Evolutionary conservation across 2,113 vertebrate species (phyloP).

Genomic region (Aphyosemion australe): DNA sequence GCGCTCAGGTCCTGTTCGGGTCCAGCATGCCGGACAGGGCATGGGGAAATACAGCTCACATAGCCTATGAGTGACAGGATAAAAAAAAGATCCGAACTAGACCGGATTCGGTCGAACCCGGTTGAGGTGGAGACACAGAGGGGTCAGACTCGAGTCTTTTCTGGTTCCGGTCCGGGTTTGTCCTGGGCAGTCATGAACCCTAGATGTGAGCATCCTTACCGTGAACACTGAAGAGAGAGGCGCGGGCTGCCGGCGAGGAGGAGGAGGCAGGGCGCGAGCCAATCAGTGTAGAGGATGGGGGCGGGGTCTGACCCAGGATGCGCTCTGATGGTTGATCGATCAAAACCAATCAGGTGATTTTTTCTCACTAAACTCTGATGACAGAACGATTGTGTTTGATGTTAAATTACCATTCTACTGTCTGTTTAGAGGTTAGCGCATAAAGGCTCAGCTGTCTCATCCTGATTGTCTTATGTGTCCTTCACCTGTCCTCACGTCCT

Average conservation of each 20-base stretch:
- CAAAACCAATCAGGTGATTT: not conserved
- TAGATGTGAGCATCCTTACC: not conserved
- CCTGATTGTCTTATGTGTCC: not conserved
- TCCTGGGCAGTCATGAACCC: not conserved
- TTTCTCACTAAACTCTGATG: no score
- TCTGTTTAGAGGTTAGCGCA: not conserved
- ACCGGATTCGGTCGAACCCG: not conserved
- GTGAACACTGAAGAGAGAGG: constrained; percentile 1
- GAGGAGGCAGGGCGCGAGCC: constrained; percentile 27
- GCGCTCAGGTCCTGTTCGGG: constrained; percentile 2
- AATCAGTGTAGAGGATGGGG: constrained; percentile 16
- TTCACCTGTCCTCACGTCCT: not conserved
- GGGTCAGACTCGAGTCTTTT: not conserved
- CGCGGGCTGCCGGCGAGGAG: constrained; percentile 19
- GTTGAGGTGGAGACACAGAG: not conserved
- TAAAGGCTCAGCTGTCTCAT: not conserved
- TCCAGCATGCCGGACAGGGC: constrained; percentile 14
- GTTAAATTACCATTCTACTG: no score
- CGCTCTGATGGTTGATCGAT: not conserved
- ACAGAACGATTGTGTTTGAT: no score
- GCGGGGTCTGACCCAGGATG: no score
- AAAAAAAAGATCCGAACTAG: not conserved
- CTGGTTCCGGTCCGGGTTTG: not conserved
- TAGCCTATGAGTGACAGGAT: not conserved
- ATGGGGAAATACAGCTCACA: not conserved